Evolutionary conservation across 2,797 vertebrate genomes (phyloP).

Genomic region (Clarias fuscus): DNA sequence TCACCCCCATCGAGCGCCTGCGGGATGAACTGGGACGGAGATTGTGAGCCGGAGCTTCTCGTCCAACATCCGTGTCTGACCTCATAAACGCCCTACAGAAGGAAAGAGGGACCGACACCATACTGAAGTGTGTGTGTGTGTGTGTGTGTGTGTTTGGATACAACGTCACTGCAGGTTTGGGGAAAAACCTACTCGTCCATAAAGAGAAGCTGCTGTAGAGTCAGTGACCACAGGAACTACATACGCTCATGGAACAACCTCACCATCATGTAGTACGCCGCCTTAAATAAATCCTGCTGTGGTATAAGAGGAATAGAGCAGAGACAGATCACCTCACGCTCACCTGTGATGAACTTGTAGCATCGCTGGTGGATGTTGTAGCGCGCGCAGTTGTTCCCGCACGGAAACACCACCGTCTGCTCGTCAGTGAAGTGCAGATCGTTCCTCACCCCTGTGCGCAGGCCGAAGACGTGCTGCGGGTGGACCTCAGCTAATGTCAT

Average conservation of each 20-base stretch:
- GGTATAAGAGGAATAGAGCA: not conserved
- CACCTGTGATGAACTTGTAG: conserved; percentile 90
- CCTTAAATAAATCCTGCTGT: not conserved
- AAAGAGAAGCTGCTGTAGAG: not conserved
- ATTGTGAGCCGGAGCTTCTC: too few species aligned
- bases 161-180: too few species aligned
- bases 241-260: not conserved
- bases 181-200: too few species aligned
- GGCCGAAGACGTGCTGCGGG: conserved; percentile 80
- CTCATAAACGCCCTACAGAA: too few species aligned
- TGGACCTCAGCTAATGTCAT: conserved; percentile 76
- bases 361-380: conserved; percentile 80
- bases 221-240: not conserved
- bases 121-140: too few species aligned
- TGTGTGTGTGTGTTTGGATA: too few species aligned
- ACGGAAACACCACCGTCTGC: conserved; percentile 83
- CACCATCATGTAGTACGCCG: too few species aligned
- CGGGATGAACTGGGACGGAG: too few species aligned
- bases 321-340: not conserved
- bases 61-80: too few species aligned
- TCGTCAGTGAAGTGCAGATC: conserved; percentile 87
- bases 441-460: conserved; percentile 79
- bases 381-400: conserved; percentile 84
- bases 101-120: too few species aligned
- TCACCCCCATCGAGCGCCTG: too few species aligned